Conservation (phyloP, 2,888 invertebrate genomes). For the Carterocephalus palaemon region DNA sequence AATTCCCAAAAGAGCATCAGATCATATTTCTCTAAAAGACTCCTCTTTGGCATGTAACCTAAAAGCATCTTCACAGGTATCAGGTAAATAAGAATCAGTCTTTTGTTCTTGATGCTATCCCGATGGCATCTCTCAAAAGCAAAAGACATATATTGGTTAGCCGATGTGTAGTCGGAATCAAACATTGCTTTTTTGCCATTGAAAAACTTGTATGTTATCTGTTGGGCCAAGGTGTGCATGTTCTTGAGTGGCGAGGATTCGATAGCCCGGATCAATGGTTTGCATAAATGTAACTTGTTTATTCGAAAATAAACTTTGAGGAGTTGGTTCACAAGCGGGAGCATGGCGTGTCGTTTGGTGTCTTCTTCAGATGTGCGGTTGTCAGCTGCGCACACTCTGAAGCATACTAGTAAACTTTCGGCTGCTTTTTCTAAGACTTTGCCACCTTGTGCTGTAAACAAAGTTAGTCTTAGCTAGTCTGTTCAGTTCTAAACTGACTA, state of each 20-base stretch:
- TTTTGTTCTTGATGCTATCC: constrained; percentile 90
- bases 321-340: constrained; percentile 96
- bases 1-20: constrained; percentile 94
- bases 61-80: constrained; percentile 98
- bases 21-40: constrained; percentile 92
- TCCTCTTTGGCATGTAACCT: constrained; percentile 94
- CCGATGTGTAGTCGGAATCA: constrained; percentile 96
- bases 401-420: constrained; percentile 94
- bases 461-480: too few relatives aligned
- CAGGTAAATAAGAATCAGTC: constrained; percentile 94
- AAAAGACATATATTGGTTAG: constrained; percentile 94
- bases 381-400: constrained; percentile 96
- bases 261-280: constrained; percentile 97
- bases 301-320: constrained; percentile 97
- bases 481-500: too few relatives aligned
- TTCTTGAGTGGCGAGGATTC: constrained; percentile 95
- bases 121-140: constrained; percentile 95
- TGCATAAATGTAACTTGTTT: constrained; percentile 92
- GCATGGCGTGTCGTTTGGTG: constrained; percentile 97
- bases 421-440: constrained; percentile 95
- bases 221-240: constrained; percentile 93
- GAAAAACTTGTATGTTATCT: constrained; percentile 98
- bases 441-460: constrained; percentile 71
- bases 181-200: constrained; percentile 99
- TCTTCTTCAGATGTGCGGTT: constrained; percentile 93